Percentiles rank a stretch among this genome's conserved stretches.
phyloP scores from a whole-genome alignment of 2,797 vertebrate species.

The Heliangelus exortis region DNA sequence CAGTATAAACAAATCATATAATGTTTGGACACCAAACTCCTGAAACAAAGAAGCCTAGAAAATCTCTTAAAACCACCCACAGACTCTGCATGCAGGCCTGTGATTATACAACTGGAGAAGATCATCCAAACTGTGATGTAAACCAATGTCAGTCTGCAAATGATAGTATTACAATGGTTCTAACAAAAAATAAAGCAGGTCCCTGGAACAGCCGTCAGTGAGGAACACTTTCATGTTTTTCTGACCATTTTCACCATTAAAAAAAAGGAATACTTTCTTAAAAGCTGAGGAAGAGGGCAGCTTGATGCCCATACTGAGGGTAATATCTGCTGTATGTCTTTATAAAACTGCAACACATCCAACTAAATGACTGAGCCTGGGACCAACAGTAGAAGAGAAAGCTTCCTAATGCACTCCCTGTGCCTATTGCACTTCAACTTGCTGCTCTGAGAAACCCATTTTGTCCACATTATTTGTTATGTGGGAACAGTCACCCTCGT shows the following conservation, averaged over 20 bases:
- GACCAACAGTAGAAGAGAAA: background rate
- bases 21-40: conserved; percentile 57
- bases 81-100: conserved; percentile 17
- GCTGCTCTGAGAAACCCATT: background rate
- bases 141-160: conserved; percentile 52
- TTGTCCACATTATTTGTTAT: background rate
- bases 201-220: background rate
- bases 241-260: background rate
- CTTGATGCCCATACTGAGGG: background rate
- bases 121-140: conserved; percentile 54
- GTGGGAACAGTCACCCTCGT: background rate
- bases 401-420: background rate
- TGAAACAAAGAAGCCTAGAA: conserved; percentile 60
- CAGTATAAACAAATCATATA: conserved; percentile 61
- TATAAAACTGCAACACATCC: background rate
- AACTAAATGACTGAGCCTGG: background rate
- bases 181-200: conserved; percentile 35
- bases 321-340: background rate
- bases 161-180: background rate
- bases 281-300: background rate
- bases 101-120: conserved; percentile 71
- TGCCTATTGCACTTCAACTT: background rate
- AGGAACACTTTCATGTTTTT: background rate
- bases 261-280: background rate
- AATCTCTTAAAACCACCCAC: conserved; percentile 60